Evolutionary conservation across 2,113 vertebrate species (phyloP), one percentile per base, ranked within the genome.

Genomic region (Malurus elegans): DNA sequence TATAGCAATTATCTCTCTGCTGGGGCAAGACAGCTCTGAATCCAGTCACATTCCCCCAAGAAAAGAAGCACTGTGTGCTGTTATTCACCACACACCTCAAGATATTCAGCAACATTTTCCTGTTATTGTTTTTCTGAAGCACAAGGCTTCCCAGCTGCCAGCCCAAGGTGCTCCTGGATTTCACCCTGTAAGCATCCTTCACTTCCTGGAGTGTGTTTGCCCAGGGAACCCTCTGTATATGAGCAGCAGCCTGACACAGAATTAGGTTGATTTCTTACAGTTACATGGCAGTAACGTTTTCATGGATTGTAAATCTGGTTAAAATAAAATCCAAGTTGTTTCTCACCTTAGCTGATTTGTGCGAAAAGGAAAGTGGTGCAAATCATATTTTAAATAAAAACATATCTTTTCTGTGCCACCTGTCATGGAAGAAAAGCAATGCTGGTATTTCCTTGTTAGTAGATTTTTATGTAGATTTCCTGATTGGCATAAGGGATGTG

Each of bases 1-100:
- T 95, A 83, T 12, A 81, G 75, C 82, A 94, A 95, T 96, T 96
- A 96, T 86, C 50, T 91, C 72, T 92, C 95, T 95, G 61, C 75
- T 95, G 94, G 88, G 95, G 67, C 72, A 88, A 93, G 64, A 34
- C 56, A 86, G 51, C 44, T 79, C 64, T 64, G 64, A 94, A 90
- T 93, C 67, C n/a, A 74, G 47, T 32, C 14, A 20, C 42, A 86
- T 74, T 74, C 67, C 92, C 75, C 40, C 82, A 94, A 90, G 94
- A 73, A 88, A 91, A 88, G 66, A 34, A 84, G 14, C 14, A 23
- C 44, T 15, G 12, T 76, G 13, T 86, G 74, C 81, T 91, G 74
- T 69, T 93, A 70, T 66, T 75, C 79, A 93, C 75, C 44, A 60
- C 18, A 69, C 31, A 78, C 61, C 82, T 83, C 1, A 0, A 90